These are phyloP conservation scores for Heliothis virescens DNA, from an alignment of 1,140 invertebrate genomes.

Conservation along the genomic window DNA sequence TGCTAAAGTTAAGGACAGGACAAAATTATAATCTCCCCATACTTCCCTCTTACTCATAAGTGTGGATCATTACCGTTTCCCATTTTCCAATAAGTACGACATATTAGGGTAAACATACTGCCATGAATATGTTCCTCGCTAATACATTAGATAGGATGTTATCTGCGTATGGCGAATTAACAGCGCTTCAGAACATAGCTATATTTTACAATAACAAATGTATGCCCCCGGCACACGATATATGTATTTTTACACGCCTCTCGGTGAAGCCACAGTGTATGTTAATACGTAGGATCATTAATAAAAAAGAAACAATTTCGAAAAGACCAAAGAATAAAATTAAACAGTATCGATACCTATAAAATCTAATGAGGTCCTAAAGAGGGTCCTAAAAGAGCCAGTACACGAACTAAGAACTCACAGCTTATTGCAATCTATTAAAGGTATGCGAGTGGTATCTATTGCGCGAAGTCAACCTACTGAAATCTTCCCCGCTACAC, in stretches of 20 bases:
- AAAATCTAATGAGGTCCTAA: too few relatives aligned
- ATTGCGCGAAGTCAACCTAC: background rate
- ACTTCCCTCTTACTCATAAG: background rate
- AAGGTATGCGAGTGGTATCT: background rate
- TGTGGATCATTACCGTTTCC: background rate
- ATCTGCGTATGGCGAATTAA: constrained; percentile 53
- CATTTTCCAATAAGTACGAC: background rate
- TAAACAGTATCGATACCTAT: too few relatives aligned
- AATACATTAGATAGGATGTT: constrained; percentile 35
- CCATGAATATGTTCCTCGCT: constrained; percentile 27
- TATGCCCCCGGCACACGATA: constrained; percentile 69
- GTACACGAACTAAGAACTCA: too few relatives aligned
- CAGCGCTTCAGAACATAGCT: constrained; percentile 55
- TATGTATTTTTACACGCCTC: constrained; percentile 70
- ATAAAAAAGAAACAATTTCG: background rate
- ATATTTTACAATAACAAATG: constrained; percentile 73
- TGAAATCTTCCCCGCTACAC: background rate
- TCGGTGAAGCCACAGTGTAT: constrained; percentile 53
- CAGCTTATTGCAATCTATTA: too few relatives aligned
- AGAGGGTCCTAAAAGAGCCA: too few relatives aligned
- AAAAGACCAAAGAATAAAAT: too few relatives aligned
- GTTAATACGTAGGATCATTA: constrained; percentile 13
- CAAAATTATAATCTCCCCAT: too few relatives aligned
- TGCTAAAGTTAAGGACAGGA: too few relatives aligned
- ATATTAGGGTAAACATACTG: constrained; percentile 13